A percentile compares a stretch with the other conserved stretches of the same genome.
These are phyloP conservation scores for Patiria pectinifera DNA, from an alignment of 53 echinoderm and acorn worm genomes.

Conservation along the genomic window DNA sequence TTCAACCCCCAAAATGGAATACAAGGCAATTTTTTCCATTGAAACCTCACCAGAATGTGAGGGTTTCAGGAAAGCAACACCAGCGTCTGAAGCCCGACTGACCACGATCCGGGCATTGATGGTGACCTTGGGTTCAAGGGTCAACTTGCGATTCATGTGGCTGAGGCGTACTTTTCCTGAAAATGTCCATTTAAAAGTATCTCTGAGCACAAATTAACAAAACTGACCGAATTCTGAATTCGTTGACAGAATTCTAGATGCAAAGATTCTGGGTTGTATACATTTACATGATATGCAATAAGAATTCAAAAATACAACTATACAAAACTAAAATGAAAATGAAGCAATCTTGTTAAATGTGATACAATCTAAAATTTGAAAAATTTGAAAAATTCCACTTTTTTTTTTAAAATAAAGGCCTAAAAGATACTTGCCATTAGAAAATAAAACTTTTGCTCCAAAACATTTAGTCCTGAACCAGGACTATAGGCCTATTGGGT, in stretches of 20 bases:
- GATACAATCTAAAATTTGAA: too few species aligned
- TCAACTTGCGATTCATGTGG: constrained; percentile 98
- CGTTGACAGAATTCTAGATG: background rate
- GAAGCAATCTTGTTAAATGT: too few species aligned
- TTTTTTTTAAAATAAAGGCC: too few species aligned
- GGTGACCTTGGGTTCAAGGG: constrained; percentile 98
- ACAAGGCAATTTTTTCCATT: background rate
- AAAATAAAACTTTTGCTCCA: too few species aligned
- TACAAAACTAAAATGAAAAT: too few species aligned
- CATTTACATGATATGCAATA: too few species aligned
- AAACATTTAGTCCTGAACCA: too few species aligned
- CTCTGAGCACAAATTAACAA: background rate
- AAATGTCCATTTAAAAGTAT: background rate
- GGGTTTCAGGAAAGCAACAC: constrained; percentile 89
- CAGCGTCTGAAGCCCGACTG: constrained; percentile 91
- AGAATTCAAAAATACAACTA: too few species aligned
- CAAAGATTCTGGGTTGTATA: too few species aligned
- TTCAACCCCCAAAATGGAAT: background rate
- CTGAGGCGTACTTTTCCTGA: constrained; percentile 96
- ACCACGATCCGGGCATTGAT: constrained; percentile 98
- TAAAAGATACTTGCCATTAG: too few species aligned
- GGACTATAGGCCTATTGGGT: too few species aligned
- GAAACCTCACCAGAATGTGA: constrained; percentile 93
- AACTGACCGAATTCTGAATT: background rate
- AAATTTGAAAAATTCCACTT: too few species aligned